Evolutionary conservation across 2,888 invertebrate species (phyloP), one percentile per base, ranked within the genome.

Genomic region (Anoplius nigerrimus): DNA sequence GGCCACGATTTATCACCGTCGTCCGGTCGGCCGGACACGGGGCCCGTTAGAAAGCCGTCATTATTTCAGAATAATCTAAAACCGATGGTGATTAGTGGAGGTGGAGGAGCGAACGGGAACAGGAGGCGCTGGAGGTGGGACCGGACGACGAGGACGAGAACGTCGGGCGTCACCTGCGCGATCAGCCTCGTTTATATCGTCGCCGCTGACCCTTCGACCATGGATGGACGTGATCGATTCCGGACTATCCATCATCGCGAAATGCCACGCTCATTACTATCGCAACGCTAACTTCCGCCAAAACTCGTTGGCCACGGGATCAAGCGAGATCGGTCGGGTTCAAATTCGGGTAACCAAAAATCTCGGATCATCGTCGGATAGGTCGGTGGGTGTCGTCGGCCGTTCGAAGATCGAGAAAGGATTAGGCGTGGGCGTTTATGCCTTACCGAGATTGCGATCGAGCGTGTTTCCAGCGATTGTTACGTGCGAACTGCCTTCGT

Each of bases 41-140:
- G 74, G n/a, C n/a, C 66, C 74, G 76, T 66, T 75, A 81, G 85
- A 85, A 80, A 78, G 80, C 83, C 80, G 80, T 88, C 87, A 86
- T 88, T 87, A 88, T 88, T 88, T 88, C 79, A 87, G 85, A 87
- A 88, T 88, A 88, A 88, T 88, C 88, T 88, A 86, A 88, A 88
- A 88, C 88, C 88, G 84, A 88, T 88, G 88, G 87, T 88, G 87
- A 88, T 88, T 88, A 88, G 88, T 87, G 85, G 83, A 83, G 81
- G 71, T 72, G 46, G 64, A 54, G 55, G 65, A 69, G 67, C 42
- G 48, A 52, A 55, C 62, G 62, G 76, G 16, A n/a, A 88, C 88
- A 86, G 84, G 83, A 83, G 80, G 72, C 70, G 57, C 59, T 57
- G 59, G 66, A 68, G 69, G 51, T 46, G 76, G n/a, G 87, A 88